Base-by-base conservation (phyloP, 2,888 invertebrate genomes). In the Boloria euphrosyne region DNA sequence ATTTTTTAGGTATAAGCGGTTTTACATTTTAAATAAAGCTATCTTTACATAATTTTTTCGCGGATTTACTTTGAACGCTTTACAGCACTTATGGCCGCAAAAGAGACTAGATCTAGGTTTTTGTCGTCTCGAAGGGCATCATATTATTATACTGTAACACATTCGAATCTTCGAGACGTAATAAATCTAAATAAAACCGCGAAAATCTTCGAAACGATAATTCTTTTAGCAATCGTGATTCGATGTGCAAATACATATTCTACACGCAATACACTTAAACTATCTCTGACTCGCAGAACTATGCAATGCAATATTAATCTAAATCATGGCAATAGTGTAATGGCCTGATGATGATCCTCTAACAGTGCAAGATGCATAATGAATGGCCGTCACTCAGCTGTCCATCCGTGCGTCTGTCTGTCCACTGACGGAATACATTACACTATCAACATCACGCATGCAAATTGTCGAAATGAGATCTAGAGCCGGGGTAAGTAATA, bases 341-440 rank as follows among this genome's bases (percentile, higher is more conserved):
- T 31, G 46, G 58, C n/a, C 47, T 31, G 16, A 22, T 31, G 59
- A 59, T 31, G 59, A 59, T 59, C 49, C 59, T 27, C 31, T 38
- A 47, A 59, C 59, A 17, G 27, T 17, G 47, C 47, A 52, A 52
- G 47, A 60, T 61, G 54, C 50, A 65, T 65, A 60, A 65, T 65
- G 65, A 65, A 54, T 49, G 16, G 65, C 49, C 53, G 65, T 60
- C 65, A 54, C 47, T 65, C 60, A 60, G 57, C 54, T 47, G 65
- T 65, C 65, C n/a, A 59, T 65, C 59, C 17, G 53, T 53, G 59
- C 13, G 43, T 44, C 55, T 22, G 55, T 43, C 57, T 49, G 49
- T 46, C 44, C 46, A 13, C 58, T 59, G 49, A 59, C 59, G 49
- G 49, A 50, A 59, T 55, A 62, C 49, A 62, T 62, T 62, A 62